Percentiles rank a stretch among this genome's conserved stretches.
Conservation (phyloP, 2,113 vertebrate species). For the Sisor rabdophorus region DNA sequence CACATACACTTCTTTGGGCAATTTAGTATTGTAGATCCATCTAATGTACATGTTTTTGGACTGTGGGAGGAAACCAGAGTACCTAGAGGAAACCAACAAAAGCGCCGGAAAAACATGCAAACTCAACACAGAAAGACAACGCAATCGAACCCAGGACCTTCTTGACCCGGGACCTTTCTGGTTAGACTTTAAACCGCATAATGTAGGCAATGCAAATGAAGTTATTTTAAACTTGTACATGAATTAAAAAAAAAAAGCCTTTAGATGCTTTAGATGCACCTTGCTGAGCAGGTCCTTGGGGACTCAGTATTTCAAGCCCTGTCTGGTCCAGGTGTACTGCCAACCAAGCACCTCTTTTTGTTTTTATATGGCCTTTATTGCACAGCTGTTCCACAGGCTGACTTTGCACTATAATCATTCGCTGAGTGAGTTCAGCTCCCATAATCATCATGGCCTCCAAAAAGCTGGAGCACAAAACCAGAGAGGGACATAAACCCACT, state of each 20-base stretch:
- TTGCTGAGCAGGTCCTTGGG: conserved; percentile 53
- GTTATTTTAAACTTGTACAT: conserved; percentile 12
- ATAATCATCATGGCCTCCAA: conserved; percentile 60
- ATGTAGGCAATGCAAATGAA: background rate
- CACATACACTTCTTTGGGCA: too few relatives aligned
- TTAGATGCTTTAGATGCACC: conserved; percentile 4
- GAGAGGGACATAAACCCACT: conserved; percentile 30
- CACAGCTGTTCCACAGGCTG: conserved; percentile 67
- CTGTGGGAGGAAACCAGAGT: too few relatives aligned
- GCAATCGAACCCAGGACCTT: too few relatives aligned
- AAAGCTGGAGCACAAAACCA: conserved; percentile 49
- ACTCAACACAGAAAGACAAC: too few relatives aligned
- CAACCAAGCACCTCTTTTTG: conserved; percentile 60
- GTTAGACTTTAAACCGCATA: background rate
- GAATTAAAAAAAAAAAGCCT: conserved; percentile 17
- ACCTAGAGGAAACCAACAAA: too few relatives aligned
- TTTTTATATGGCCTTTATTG: conserved; percentile 68
- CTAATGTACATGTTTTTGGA: too few relatives aligned
- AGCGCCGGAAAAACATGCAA: too few relatives aligned
- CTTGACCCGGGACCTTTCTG: too few relatives aligned
- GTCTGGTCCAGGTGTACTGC: conserved; percentile 67
- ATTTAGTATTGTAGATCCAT: too few relatives aligned
- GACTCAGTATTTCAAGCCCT: conserved; percentile 62
- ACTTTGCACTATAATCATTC: conserved; percentile 60
- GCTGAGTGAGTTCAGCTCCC: conserved; percentile 50